A percentile compares a stretch with the other conserved stretches of the same genome.
phyloP scores from a whole-genome alignment of 2,888 invertebrate genomes.

The Orchesella flavescens region DNA sequence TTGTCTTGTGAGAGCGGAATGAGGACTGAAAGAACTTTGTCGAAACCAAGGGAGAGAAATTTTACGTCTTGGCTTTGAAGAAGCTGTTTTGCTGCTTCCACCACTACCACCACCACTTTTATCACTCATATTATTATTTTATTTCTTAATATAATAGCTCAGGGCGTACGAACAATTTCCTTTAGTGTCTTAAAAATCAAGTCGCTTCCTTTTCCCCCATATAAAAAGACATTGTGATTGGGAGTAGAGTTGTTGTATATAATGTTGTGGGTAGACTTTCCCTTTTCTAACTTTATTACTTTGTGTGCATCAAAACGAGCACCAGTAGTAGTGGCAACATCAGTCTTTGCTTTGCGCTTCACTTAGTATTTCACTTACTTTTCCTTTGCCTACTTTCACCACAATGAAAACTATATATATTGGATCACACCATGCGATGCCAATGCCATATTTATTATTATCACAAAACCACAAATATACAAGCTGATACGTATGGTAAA shows the following conservation, averaged over 20 bases:
- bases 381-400: constrained; percentile 26
- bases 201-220: background rate
- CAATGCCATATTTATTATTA: too few species aligned
- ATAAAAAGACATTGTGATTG: background rate
- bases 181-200: background rate
- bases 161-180: background rate
- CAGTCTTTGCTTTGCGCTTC: constrained; percentile 16
- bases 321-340: background rate
- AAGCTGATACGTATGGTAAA: background rate
- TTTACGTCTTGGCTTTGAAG: constrained; percentile 80
- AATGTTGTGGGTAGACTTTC: too few species aligned
- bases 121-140: constrained; percentile 75
- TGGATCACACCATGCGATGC: constrained; percentile 73
- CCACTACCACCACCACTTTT: constrained; percentile 46
- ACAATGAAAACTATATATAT: background rate
- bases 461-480: constrained; percentile 13
- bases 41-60: constrained; percentile 93
- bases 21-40: constrained; percentile 84
- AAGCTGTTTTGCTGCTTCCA: constrained; percentile 35
- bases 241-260: background rate
- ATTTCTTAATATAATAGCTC: background rate
- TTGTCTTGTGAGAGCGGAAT: constrained; percentile 85
- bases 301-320: constrained; percentile 16
- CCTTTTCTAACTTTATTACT: background rate
- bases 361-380: constrained; percentile 4